Evolutionary conservation across 2,113 vertebrate species (phyloP).

Genomic region (Toxotes chatareus): DNA sequence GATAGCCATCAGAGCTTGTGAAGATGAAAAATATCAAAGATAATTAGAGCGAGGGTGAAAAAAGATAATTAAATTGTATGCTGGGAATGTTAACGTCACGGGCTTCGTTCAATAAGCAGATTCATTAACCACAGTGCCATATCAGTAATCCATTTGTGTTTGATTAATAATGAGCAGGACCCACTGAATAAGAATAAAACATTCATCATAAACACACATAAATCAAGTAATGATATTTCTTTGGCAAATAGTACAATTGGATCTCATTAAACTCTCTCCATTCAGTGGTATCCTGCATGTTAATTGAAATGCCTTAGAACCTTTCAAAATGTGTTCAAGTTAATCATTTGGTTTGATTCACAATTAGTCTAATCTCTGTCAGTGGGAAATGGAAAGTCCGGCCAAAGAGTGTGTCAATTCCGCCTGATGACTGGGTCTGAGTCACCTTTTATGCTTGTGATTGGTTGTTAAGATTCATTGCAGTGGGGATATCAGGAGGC

Average conservation of each 20-base stretch:
- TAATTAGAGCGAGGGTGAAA: slow-evolving; percentile 72
- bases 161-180: slow-evolving; percentile 75
- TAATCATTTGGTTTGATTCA: slow-evolving; percentile 81
- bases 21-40: slow-evolving; percentile 79
- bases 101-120: slow-evolving; percentile 74
- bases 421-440: slow-evolving; percentile 59
- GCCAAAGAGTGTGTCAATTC: slow-evolving; percentile 73
- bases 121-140: slow-evolving; percentile 72
- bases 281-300: slow-evolving; percentile 65
- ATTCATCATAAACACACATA: slow-evolving; percentile 79
- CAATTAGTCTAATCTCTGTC: slow-evolving; percentile 79
- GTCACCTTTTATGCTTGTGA: slow-evolving; percentile 72
- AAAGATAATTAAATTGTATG: slow-evolving; percentile 78
- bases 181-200: slow-evolving; percentile 78
- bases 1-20: slow-evolving; percentile 73
- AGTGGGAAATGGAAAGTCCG: slow-evolving; percentile 77
- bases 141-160: slow-evolving; percentile 75
- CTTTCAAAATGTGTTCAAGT: slow-evolving; percentile 76
- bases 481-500: slow-evolving; percentile 66
- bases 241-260: slow-evolving; percentile 76
- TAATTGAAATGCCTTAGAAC: slow-evolving; percentile 82
- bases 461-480: slow-evolving; percentile 73
- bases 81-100: slow-evolving; percentile 67
- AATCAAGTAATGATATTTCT: slow-evolving; percentile 75
- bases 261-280: slow-evolving; percentile 74